Evolutionary conservation across 2,888 invertebrate species (phyloP), one percentile per base, ranked within the genome.

Genomic region (Chrysolina oricalcia): DNA sequence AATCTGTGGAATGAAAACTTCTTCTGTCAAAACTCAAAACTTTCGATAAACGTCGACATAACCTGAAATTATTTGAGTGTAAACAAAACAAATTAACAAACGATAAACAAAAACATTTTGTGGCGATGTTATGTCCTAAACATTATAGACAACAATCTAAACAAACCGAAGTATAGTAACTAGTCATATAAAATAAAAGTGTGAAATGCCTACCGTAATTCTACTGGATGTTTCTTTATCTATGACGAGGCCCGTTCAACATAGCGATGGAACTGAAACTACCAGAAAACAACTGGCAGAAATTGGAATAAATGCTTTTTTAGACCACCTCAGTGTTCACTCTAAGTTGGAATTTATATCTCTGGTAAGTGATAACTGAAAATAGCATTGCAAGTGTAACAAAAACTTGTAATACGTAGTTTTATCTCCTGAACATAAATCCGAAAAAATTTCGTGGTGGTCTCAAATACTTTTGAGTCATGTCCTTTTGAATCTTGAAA

Each of bases 201-300:
- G 19, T 56, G 79, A 82, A 86, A 95, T 95, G 94, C 94, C 94
- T 10, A 94, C 94, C 0, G 91, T 94, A 11, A 91, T 95, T 83
- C 90, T 93, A 23, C 85, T 95, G 70, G 95, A 95, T 85, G 93
- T 93, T 35, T 94, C 94, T 3, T 87, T 94, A 81, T 94, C 94
- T 0, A 94, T 95, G 94, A 89, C 91, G 78, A 89, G 91, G 68
- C 91, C 92, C 5, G 91, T 93, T 40, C 84, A 88, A 66, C 87
- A 90, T 65, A 85, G 88, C 40, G 92, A 91, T 79, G 87, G 86
- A 76, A 89, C 87, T 74, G 93, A 93, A 85, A 91, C 90, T 35
- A 91, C 91, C 59, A 87, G 91, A 68, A 91, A 92, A 81, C 91
- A 93, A 80, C 88, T 94, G 67, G 94, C 94, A 0, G 89, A 92